Conservation (phyloP, 2,888 invertebrate species). For the Pecten maximus region DNA sequence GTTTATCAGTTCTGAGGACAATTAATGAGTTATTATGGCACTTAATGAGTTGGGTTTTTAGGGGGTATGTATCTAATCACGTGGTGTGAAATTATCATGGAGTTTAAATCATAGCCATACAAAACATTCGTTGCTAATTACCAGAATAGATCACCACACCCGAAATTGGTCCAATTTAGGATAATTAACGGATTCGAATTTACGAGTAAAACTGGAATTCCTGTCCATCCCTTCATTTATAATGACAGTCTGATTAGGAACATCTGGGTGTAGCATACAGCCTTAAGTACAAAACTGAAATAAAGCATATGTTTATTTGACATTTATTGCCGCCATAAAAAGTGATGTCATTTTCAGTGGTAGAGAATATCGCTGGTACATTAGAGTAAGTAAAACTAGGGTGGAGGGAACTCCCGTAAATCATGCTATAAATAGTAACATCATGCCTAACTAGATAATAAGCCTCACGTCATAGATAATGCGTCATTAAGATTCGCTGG, state of each 20-base stretch:
- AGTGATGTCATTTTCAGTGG: background rate
- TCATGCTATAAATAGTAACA: background rate
- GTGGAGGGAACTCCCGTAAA: background rate
- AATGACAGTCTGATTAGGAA: background rate
- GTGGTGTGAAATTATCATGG: background rate
- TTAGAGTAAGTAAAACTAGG: background rate
- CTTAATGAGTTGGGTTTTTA: no score
- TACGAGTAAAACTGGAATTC: background rate
- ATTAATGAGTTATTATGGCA: no score
- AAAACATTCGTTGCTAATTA: background rate
- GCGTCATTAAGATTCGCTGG: background rate
- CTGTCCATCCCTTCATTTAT: background rate
- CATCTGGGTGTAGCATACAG: background rate
- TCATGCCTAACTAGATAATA: background rate
- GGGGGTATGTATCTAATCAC: background rate
- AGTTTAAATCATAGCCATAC: background rate
- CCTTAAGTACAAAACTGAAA: background rate
- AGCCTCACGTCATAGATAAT: background rate
- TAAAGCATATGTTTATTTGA: background rate
- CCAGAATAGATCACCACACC: background rate
- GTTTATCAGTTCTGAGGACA: no score
- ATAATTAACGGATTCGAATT: background rate
- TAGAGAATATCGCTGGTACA: background rate
- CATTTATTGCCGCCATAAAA: constrained; percentile 14
- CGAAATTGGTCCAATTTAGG: background rate